phyloP scores from a whole-genome alignment of 2,888 invertebrate genomes.

The Drosophila eohydei region DNA sequence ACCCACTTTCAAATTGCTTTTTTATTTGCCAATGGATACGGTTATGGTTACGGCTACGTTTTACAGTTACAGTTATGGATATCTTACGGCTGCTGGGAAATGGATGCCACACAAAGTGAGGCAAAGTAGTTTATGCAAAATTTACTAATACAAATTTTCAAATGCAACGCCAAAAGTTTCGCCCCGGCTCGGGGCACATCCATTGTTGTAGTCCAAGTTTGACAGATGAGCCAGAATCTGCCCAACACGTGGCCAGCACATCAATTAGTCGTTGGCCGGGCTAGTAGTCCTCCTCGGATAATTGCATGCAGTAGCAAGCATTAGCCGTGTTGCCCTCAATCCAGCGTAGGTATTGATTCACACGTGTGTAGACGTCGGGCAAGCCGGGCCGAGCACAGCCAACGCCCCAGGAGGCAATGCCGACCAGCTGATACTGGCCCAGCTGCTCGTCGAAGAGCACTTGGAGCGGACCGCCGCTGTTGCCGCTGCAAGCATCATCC shows the following conservation, averaged over 20 bases:
- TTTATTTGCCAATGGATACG: conserved; percentile 67
- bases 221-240: conserved; percentile 41
- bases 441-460: conserved; percentile 40
- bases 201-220: conserved; percentile 49
- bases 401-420: conserved; percentile 71
- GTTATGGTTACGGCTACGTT: conserved; percentile 38
- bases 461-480: conserved; percentile 65
- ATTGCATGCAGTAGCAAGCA: conserved; percentile 53
- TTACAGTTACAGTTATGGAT: conserved; percentile 43
- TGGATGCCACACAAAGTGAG: conserved; percentile 52
- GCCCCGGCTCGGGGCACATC: conserved; percentile 20
- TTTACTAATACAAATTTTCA: conserved; percentile 50
- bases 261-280: conserved; percentile 27
- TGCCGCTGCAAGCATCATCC: conserved; percentile 59
- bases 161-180: conserved; percentile 55
- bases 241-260: neutral
- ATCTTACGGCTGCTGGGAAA: conserved; percentile 30
- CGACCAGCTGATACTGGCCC: conserved; percentile 64
- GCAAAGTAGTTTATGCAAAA: conserved; percentile 65
- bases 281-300: conserved; percentile 46
- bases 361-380: conserved; percentile 69
- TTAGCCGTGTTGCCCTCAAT: conserved; percentile 42
- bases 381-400: conserved; percentile 62
- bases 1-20: conserved; percentile 74
- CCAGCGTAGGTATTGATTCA: conserved; percentile 61